Conservation (phyloP, 2,113 vertebrate species). For the Thermophis baileyi region DNA sequence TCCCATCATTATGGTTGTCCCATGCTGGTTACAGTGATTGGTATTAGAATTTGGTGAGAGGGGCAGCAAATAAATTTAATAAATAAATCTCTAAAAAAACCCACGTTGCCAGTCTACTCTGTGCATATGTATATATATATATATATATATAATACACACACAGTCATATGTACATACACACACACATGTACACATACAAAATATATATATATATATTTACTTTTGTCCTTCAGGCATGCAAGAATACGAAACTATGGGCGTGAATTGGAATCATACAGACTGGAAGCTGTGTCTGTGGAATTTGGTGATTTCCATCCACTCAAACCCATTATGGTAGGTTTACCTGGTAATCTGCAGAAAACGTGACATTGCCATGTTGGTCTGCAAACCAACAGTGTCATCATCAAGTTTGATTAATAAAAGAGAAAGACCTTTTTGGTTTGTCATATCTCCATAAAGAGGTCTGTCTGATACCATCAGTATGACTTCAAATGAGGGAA, state of each 20-base stretch:
- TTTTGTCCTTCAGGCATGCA: conserved; percentile 77
- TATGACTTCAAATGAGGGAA: not conserved
- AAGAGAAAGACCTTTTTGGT: not conserved
- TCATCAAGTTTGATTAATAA: not conserved
- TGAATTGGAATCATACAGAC: conserved; percentile 74
- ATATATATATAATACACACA: no score
- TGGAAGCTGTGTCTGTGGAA: conserved; percentile 76
- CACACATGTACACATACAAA: no score
- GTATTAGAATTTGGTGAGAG: not conserved
- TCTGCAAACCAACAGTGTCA: not conserved
- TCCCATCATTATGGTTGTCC: not conserved
- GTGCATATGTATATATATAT: no score
- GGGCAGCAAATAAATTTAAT: not conserved
- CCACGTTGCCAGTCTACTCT: not conserved
- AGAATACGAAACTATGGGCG: conserved; percentile 79
- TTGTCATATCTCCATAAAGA: not conserved
- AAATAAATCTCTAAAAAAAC: not conserved
- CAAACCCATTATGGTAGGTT: conserved; percentile 89
- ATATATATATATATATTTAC: not conserved
- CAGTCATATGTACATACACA: no score
- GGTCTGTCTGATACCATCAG: no score
- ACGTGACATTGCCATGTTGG: not conserved
- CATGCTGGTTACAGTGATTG: not conserved
- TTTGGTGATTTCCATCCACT: conserved; percentile 92
- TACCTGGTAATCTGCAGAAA: not conserved